Percentiles rank a stretch among this genome's conserved stretches.
Conservation (phyloP, 2,113 vertebrate species). For the Capra hircus region DNA sequence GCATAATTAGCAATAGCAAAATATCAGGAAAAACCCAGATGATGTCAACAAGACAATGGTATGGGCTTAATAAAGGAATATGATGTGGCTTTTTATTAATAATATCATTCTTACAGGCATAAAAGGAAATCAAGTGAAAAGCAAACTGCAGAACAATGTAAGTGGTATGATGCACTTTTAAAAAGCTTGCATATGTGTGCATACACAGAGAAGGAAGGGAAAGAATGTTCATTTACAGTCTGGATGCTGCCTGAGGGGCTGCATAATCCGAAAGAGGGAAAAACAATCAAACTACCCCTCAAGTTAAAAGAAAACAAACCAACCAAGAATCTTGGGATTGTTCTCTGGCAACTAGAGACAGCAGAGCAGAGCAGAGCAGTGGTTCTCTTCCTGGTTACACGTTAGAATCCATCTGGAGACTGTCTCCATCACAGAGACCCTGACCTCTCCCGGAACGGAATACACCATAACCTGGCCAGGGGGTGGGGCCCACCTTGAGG, state of each 20-base stretch:
- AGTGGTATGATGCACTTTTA: not conserved
- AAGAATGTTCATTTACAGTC: not conserved
- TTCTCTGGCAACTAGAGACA: not conserved
- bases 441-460: not conserved
- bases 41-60: not conserved
- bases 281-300: not conserved
- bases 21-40: not conserved
- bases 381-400: not conserved
- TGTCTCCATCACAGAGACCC: not conserved
- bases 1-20: not conserved
- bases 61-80: not conserved
- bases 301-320: not conserved
- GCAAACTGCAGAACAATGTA: not conserved
- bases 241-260: not conserved
- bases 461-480: not conserved
- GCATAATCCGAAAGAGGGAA: not conserved
- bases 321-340: not conserved
- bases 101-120: not conserved
- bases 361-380: too few relatives aligned
- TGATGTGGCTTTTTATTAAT: not conserved
- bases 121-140: not conserved
- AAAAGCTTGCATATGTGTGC: not conserved
- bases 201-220: not conserved
- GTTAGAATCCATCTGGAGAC: slow-evolving; percentile 9
- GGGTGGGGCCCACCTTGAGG: not conserved